Evolutionary conservation across 2,113 vertebrate species (phyloP).

Genomic region (Osmerus eperlanus): DNA sequence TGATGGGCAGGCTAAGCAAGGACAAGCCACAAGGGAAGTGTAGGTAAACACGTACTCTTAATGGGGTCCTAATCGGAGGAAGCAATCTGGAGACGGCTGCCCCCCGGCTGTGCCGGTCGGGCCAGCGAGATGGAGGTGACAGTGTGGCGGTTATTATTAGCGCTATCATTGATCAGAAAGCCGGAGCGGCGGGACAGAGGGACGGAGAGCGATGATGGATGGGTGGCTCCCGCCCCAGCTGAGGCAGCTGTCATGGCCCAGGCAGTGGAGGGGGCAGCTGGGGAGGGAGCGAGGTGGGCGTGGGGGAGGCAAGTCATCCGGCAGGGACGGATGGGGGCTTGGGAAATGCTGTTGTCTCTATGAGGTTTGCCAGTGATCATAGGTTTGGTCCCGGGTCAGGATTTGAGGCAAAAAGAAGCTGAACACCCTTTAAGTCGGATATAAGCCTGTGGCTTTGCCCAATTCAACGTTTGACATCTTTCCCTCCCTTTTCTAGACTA

Average conservation of each 20-base stretch:
- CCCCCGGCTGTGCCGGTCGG: slow-evolving; percentile 60
- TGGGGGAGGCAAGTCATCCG: slow-evolving; percentile 36
- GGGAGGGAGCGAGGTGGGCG: slow-evolving; percentile 12
- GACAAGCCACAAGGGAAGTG: slow-evolving; percentile 51
- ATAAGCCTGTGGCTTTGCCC: not conserved
- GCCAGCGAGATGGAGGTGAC: slow-evolving; percentile 68
- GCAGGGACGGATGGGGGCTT: not conserved
- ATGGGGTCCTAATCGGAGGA: slow-evolving; percentile 73
- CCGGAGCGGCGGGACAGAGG: slow-evolving; percentile 35
- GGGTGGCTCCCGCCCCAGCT: slow-evolving; percentile 48
- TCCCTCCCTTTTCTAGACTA: not conserved
- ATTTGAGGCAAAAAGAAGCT: not conserved
- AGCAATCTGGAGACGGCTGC: slow-evolving; percentile 72
- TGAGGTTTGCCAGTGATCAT: not conserved
- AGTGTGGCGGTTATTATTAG: slow-evolving; percentile 75
- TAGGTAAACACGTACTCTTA: slow-evolving; percentile 70
- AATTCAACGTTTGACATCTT: not conserved
- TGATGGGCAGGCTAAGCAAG: slow-evolving; percentile 67
- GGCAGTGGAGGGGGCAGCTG: slow-evolving; percentile 27
- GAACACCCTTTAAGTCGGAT: not conserved
- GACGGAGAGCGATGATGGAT: slow-evolving; percentile 69
- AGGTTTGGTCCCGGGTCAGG: not conserved
- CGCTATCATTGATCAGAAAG: slow-evolving; percentile 76
- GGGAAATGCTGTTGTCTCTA: not conserved
- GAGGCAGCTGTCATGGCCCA: slow-evolving; percentile 45